Conservation (phyloP, 2,113 vertebrate genomes). For the Ceratotherium simum region DNA sequence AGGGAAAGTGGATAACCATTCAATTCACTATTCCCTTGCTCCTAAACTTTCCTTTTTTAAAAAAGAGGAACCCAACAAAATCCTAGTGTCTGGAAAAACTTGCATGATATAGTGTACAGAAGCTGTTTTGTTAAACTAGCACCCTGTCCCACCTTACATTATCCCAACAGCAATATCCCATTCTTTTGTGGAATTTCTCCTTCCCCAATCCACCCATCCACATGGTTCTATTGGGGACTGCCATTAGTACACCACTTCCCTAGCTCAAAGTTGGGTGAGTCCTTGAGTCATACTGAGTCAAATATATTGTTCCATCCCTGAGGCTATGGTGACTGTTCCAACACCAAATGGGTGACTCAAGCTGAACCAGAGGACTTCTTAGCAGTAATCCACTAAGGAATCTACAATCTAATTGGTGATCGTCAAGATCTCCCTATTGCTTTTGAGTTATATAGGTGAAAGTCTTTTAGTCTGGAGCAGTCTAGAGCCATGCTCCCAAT, state of each 20-base stretch:
- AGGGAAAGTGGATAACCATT: not conserved
- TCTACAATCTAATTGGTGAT: not conserved
- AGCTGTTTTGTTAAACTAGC: not conserved
- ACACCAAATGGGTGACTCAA: not conserved
- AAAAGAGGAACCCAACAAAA: not conserved
- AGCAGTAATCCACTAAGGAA: no score
- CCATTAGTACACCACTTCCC: not conserved
- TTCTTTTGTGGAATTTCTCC: constrained; percentile 15
- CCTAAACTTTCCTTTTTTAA: not conserved
- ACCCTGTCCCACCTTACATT: not conserved
- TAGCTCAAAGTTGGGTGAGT: not conserved
- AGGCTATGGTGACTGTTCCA: not conserved
- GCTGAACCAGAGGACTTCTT: not conserved
- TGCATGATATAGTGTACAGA: not conserved
- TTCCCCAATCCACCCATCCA: not conserved
- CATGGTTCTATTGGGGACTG: not conserved
- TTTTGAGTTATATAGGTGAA: not conserved
- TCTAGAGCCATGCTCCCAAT: not conserved
- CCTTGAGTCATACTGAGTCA: not conserved
- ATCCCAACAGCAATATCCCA: not conserved
- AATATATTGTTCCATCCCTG: not conserved
- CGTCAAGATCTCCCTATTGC: not conserved
- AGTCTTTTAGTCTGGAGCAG: not conserved
- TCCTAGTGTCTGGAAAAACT: not conserved
- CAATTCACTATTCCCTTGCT: not conserved